Evolutionary conservation across 2,113 vertebrate species (phyloP), one percentile per base, ranked within the genome.

Genomic region (Callorhinus ursinus): DNA sequence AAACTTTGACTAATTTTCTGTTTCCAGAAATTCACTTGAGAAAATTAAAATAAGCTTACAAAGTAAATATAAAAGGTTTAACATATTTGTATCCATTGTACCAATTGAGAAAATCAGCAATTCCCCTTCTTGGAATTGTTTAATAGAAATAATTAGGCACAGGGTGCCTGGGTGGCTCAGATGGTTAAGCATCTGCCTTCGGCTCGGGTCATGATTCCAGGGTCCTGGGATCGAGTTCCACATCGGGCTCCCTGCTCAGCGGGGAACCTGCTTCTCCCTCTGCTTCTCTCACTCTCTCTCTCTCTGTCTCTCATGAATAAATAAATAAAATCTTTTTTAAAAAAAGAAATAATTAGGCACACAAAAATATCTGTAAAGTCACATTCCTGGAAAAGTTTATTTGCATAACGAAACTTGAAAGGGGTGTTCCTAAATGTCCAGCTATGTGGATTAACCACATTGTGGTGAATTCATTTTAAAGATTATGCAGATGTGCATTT

Each of bases 351-450:
- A 83, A 31, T 53, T 69, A 19, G 16, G 0, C 1, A 28, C 26
- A 83, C 12, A 72, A 87, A 94, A 96, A 49, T 61, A 53, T 84
- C 51, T 93, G 10, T 8, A 67, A 82, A 91, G 61, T 84, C 87
- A 22, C 39, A 1, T 22, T 36, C 12, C 7, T 72, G 0, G 11
- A 0, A 42, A 49, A 63, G 31, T 74, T 86, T 67, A 55, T 83
- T 49, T 84, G 2, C 61, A 28, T 57, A 53, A 79, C 21, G 55
- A 80, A 87, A 95, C 42, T 51, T 26, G 15, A 26, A 1, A 9
- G 9, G 7, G 16, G 8, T 18, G 1, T 36, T 39, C 10, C 13
- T 55, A 55, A 65, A 49, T 57, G 6, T 80, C 7, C 9, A 42
- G 3, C 11, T n/a, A 0, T 81, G 36, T 26, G 19, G 15, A 39